phyloP scores from a whole-genome alignment of 2,113 vertebrate genomes.

The Ceuthmochares aereus region DNA sequence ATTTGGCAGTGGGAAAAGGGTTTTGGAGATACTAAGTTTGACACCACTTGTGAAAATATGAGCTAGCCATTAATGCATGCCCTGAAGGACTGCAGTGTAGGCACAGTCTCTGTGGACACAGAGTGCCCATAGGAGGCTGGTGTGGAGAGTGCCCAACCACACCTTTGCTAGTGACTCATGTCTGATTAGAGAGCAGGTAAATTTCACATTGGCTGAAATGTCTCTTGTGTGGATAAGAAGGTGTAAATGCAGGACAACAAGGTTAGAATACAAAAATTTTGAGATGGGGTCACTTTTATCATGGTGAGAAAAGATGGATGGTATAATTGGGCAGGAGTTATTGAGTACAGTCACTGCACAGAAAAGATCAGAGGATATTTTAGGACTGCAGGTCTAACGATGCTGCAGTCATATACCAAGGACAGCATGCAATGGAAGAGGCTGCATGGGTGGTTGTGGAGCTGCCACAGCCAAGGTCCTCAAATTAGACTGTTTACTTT shows the following conservation, averaged over 20 bases:
- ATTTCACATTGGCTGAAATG: background rate
- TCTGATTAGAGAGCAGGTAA: background rate
- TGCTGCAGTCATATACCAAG: background rate
- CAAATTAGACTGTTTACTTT: background rate
- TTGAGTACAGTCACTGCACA: background rate
- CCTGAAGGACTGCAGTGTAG: background rate
- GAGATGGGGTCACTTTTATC: background rate
- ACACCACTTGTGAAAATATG: background rate
- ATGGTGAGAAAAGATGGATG: background rate
- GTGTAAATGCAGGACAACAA: background rate
- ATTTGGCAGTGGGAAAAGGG: background rate
- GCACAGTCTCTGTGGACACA: background rate
- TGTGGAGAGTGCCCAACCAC: background rate
- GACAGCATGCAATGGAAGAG: background rate
- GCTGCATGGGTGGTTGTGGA: background rate
- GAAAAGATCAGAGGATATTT: background rate
- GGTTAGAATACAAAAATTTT: background rate
- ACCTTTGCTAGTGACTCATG: background rate
- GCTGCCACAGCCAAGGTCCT: background rate
- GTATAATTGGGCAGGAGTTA: background rate
- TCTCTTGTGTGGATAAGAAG: background rate
- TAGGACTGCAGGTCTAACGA: background rate
- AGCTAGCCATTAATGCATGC: background rate
- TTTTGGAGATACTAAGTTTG: background rate
- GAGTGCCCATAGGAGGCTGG: background rate